These are phyloP conservation scores for Scomber japonicus DNA, from an alignment of 2,113 vertebrate genomes.

Conservation along the genomic window DNA sequence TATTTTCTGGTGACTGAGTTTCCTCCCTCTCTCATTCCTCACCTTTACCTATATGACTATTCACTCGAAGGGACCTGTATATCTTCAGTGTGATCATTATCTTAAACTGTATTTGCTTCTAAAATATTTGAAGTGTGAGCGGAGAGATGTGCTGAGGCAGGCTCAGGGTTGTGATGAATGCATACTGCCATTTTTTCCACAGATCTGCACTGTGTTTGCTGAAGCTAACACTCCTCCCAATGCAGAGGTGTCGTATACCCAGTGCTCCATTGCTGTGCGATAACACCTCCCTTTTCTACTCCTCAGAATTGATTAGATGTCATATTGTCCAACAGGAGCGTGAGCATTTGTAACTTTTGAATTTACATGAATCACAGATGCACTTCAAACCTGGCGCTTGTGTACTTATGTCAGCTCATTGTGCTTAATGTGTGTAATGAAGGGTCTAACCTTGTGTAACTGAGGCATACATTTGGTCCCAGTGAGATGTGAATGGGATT, in stretches of 20 bases:
- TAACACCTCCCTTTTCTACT: slow-evolving; percentile 27
- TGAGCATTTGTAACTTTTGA: neutral
- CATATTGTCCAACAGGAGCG: slow-evolving; percentile 1
- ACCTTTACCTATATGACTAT: too few species aligned
- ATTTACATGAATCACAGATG: neutral
- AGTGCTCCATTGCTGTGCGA: neutral
- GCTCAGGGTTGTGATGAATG: neutral
- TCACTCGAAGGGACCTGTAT: too few species aligned
- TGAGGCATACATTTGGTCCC: too few species aligned
- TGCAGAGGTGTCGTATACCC: slow-evolving; percentile 32
- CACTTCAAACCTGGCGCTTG: neutral
- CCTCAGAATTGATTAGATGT: slow-evolving; percentile 5
- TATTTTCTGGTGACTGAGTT: too few species aligned
- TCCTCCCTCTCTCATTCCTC: neutral
- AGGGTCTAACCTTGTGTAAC: too few species aligned
- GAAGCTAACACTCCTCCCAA: slow-evolving; percentile 8
- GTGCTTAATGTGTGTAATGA: too few species aligned
- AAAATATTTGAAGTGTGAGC: neutral
- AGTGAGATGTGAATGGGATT: too few species aligned
- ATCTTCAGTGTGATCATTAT: neutral
- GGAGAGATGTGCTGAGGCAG: neutral
- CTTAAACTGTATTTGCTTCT: neutral
- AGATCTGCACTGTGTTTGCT: slow-evolving; percentile 11
- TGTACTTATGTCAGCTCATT: neutral
- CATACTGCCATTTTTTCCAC: slow-evolving; percentile 7